phyloP scores from a whole-genome alignment of 2,113 vertebrate species.

The Corythoichthys haematopterus region DNA sequence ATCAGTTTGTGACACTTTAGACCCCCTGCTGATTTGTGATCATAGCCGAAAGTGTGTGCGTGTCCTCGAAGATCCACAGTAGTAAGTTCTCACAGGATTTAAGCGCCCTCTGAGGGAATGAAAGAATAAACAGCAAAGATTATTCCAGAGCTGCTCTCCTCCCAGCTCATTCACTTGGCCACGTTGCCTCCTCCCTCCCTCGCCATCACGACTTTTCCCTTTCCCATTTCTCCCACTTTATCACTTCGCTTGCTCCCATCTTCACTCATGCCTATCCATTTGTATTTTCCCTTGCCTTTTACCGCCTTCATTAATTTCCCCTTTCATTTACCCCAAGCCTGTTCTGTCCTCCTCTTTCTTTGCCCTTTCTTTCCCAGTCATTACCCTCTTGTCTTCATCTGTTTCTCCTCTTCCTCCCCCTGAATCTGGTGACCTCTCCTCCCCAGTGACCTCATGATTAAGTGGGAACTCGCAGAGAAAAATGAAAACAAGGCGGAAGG shows the following conservation, averaged over 20 bases:
- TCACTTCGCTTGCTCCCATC: constrained; percentile 1
- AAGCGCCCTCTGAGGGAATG: constrained; percentile 42
- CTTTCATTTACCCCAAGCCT: neutral
- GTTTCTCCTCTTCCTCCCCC: constrained; percentile 13
- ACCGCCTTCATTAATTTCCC: neutral
- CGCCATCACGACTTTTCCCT: neutral
- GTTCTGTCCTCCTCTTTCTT: neutral
- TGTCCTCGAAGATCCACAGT: constrained; percentile 55
- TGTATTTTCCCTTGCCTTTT: neutral
- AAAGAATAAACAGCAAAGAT: constrained; percentile 47
- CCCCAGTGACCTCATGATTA: constrained; percentile 42
- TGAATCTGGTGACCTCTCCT: constrained; percentile 48
- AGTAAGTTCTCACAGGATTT: constrained; percentile 67
- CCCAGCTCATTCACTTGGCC: neutral
- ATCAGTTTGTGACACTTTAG: constrained; percentile 9
- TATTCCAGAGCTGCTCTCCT: constrained; percentile 42
- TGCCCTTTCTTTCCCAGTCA: neutral
- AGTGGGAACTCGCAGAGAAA: constrained; percentile 63
- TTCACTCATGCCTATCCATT: neutral
- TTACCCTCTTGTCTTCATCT: neutral
- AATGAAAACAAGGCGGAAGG: constrained; percentile 37
- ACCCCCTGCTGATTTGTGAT: constrained; percentile 17
- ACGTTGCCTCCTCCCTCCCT: neutral
- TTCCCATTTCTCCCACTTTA: neutral
- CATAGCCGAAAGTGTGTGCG: neutral